Percentiles rank a stretch among this genome's conserved stretches.
Evolutionary conservation across 2,797 vertebrate species (phyloP).

Genomic region (Lutjanus campechanus): DNA sequence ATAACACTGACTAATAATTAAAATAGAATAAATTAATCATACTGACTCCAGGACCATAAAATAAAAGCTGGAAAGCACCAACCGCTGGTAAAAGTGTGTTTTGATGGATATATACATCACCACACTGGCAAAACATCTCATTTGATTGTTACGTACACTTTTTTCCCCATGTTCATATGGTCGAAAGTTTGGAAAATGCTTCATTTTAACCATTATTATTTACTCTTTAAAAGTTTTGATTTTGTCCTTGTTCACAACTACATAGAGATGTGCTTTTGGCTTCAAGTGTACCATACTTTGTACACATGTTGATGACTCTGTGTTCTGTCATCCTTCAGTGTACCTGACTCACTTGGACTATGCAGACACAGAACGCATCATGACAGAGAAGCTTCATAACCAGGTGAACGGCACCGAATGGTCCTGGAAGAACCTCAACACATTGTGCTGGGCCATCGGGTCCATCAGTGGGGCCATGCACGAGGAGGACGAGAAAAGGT

Average conservation of each 20-base stretch:
- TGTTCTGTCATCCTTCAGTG: constrained; percentile 80
- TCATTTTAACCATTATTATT: too few relatives aligned
- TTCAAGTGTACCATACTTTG: not conserved
- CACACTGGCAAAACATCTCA: not conserved
- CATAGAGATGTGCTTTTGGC: not conserved
- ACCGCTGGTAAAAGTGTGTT: not conserved
- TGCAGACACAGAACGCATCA: constrained; percentile 97
- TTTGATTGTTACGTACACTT: not conserved
- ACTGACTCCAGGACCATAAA: constrained; percentile 1
- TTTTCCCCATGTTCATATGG: not conserved
- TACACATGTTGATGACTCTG: not conserved
- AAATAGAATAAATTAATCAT: not conserved
- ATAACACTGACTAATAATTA: not conserved
- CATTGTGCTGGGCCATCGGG: constrained; percentile 97
- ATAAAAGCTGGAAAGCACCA: not conserved
- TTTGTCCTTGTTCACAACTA: not conserved
- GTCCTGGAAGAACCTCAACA: constrained; percentile 99
- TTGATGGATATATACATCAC: not conserved
- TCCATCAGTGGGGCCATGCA: constrained; percentile 99
- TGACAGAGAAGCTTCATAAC: constrained; percentile 99
- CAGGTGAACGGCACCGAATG: constrained; percentile 98
- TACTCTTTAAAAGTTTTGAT: too few relatives aligned
- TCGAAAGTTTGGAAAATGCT: too few relatives aligned
- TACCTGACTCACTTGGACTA: constrained; percentile 99
- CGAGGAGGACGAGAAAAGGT: constrained; percentile 98